A percentile compares a stretch with the other conserved stretches of the same genome.
Evolutionary conservation across 2,797 vertebrate genomes (phyloP).

Genomic region (Dipus sagitta): DNA sequence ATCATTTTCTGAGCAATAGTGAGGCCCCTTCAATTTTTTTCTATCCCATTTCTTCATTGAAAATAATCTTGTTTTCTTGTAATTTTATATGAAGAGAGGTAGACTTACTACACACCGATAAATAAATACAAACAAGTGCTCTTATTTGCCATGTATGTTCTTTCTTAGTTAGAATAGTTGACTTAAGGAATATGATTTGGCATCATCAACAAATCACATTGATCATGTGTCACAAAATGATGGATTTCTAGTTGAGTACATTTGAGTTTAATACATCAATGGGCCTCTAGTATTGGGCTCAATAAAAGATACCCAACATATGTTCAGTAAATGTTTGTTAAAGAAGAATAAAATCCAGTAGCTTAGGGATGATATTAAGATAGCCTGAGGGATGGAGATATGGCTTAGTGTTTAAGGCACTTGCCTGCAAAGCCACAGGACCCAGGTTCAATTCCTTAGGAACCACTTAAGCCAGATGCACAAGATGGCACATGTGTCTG

Average conservation of each 20-base stretch:
- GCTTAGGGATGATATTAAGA: conserved; percentile 1
- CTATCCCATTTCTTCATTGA: not conserved
- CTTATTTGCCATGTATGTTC: not conserved
- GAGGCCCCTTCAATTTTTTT: not conserved
- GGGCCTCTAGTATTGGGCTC: not conserved
- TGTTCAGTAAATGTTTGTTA: not conserved
- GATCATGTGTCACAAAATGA: not conserved
- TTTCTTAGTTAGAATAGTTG: not conserved
- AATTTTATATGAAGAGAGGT: not conserved
- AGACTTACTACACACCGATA: not conserved
- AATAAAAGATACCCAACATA: not conserved
- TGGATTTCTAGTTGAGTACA: not conserved
- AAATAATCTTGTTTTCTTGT: conserved; percentile 1
- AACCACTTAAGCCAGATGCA: too few relatives aligned
- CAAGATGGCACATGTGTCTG: too few relatives aligned
- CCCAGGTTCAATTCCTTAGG: too few relatives aligned
- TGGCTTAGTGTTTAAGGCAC: too few relatives aligned
- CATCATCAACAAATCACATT: not conserved
- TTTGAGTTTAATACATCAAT: not conserved
- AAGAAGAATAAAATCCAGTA: not conserved
- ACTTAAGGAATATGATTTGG: not conserved
- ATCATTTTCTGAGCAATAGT: not conserved
- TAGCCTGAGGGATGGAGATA: not conserved
- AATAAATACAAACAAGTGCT: not conserved
- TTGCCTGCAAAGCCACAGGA: too few relatives aligned